Evolutionary conservation across 2,113 vertebrate species (phyloP).

Genomic region (Mandrillus leucophaeus): DNA sequence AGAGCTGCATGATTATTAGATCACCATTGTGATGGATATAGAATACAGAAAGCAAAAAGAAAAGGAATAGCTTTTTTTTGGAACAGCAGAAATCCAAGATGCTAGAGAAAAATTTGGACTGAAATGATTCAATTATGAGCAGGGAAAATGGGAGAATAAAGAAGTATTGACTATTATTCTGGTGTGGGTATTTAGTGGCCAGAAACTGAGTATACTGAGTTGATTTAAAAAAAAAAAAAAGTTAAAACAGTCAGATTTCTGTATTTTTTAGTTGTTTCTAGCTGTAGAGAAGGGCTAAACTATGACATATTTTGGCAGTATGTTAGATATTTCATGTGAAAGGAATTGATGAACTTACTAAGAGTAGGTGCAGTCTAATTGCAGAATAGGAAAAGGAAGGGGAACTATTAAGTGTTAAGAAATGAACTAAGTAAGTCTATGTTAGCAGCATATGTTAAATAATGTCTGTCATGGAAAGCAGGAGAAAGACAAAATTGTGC

Average conservation of each 20-base stretch:
- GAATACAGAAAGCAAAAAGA: neutral
- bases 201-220: neutral
- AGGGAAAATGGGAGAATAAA: neutral
- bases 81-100: neutral
- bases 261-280: neutral
- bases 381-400: neutral
- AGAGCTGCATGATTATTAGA: neutral
- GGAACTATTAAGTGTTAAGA: neutral
- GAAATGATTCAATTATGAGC: neutral
- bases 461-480: neutral
- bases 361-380: neutral
- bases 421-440: neutral
- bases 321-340: neutral
- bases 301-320: neutral
- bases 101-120: neutral
- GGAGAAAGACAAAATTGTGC: neutral
- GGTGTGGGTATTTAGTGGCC: neutral
- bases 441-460: neutral
- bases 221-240: neutral
- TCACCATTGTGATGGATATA: neutral
- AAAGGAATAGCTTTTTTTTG: neutral
- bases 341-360: neutral
- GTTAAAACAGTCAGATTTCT: neutral
- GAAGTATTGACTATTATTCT: neutral
- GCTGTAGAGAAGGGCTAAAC: neutral